Base-by-base conservation (phyloP, 2,797 vertebrate species). In the Bryconaethiops microstoma region DNA sequence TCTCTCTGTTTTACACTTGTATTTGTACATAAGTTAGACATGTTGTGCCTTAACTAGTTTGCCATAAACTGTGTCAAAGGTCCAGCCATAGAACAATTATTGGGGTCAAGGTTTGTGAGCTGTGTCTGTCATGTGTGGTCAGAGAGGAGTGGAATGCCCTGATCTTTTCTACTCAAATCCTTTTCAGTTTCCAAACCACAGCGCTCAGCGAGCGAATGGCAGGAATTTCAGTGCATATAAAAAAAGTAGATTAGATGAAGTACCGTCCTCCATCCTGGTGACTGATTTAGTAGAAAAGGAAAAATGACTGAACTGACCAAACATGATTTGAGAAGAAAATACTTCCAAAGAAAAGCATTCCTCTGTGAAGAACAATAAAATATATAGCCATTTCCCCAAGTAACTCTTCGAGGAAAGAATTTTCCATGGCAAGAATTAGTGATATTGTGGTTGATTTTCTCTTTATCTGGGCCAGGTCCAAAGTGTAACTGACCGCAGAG, bases 41-140 rank as follows among this genome's bases (percentile, higher is more conserved):
- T 79, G 39, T 65, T 64, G 45, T 39, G 19, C n/a, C 45, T 57
- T 78, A 78, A 78, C 67, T 55, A 74, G 79, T 40, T 77, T 54
- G 54, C 29, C 69, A 48, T 62, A 67, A 64, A 83, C 62, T 55
- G 52, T 59, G 73, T 83, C 78, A 77, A 19, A 54, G 64, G 77
- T 88, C 87, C 86, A 76, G 57, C 82, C 86, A 87, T 73, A 87
- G 40, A 87, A 83, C 72, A 86, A 81, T 87, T 87, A 83, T 83
- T 69, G 74, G n/a, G 86, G 82, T 83, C 77, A 85, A 55, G 82
- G 67, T 82, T 83, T 77, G 71, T 5, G 5, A 76, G 71, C 7
- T 76, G 50, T 72, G 62, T 77, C 76, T 76, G 69, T 73, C 82
- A 68, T 70, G 12, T 77, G 84, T 83, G 82, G 79, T 79, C 54